Percentiles rank a stretch among this genome's conserved stretches.
phyloP scores from a whole-genome alignment of 2,888 invertebrate species.

The Geotrupes spiniger region DNA sequence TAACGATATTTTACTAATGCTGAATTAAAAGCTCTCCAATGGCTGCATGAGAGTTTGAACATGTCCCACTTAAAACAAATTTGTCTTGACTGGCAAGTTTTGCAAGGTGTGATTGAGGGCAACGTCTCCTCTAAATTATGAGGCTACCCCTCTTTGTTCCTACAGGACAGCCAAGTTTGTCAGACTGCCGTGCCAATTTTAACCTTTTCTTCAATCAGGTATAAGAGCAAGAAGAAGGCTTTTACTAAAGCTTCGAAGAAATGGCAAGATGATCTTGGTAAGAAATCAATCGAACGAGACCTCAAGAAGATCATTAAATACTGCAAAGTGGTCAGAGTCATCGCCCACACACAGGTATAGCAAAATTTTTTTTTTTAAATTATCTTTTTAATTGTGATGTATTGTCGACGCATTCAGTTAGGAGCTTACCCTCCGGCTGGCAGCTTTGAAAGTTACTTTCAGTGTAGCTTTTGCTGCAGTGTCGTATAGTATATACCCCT shows the following conservation, averaged over 20 bases:
- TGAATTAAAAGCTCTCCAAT: slow-evolving; percentile 71
- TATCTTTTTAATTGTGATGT: slow-evolving; percentile 9
- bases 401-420: slow-evolving; percentile 9
- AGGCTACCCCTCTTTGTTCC: slow-evolving; percentile 57
- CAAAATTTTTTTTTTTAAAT: slow-evolving; percentile 19
- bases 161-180: slow-evolving; percentile 27
- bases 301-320: slow-evolving; percentile 97
- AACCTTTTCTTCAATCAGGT: slow-evolving; percentile 62
- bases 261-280: slow-evolving; percentile 96
- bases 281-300: slow-evolving; percentile 95
- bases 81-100: slow-evolving; percentile 23
- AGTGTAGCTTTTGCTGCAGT: slow-evolving; percentile 52
- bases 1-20: too few relatives aligned
- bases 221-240: slow-evolving; percentile 99
- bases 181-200: slow-evolving; percentile 1
- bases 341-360: slow-evolving; percentile 96
- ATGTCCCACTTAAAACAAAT: slow-evolving; percentile 38
- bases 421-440: slow-evolving; percentile 50
- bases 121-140: slow-evolving; percentile 73
- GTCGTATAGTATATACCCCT: slow-evolving; percentile 63
- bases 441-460: slow-evolving; percentile 33
- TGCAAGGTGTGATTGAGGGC: slow-evolving; percentile 37
- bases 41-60: slow-evolving; percentile 62
- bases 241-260: slow-evolving; percentile 98
- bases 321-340: slow-evolving; percentile 93